Percentiles rank a stretch among this genome's conserved stretches.
Conservation (phyloP, 2,888 invertebrate species). For the Apotomis turbidana region DNA sequence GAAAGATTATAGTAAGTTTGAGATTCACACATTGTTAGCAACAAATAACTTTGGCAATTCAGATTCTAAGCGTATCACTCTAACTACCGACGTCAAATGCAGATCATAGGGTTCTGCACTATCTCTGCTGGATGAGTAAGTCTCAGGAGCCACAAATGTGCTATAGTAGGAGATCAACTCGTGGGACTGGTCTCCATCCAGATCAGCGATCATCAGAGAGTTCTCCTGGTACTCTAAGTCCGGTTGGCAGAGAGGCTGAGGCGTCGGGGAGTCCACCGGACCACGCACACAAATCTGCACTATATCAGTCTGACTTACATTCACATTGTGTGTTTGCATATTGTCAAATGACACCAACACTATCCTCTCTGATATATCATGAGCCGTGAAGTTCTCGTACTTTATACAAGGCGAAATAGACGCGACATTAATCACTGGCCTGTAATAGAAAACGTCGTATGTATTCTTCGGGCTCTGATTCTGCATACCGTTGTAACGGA, state of each 20-base stretch:
- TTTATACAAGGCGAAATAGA: conserved; percentile 76
- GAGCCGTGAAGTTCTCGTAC: conserved; percentile 77
- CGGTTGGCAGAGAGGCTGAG: conserved; percentile 87
- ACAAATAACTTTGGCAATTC: conserved; percentile 89
- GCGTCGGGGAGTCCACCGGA: conserved; percentile 60
- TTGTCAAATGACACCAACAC: conserved; percentile 91
- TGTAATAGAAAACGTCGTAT: conserved; percentile 71
- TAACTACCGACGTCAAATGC: conserved; percentile 87
- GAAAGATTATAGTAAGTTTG: not conserved
- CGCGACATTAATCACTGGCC: conserved; percentile 67
- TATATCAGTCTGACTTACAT: conserved; percentile 91
- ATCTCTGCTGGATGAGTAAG: conserved; percentile 61
- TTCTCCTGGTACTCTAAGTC: conserved; percentile 88
- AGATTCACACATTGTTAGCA: conserved; percentile 55
- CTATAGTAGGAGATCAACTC: conserved; percentile 91
- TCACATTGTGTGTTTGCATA: conserved; percentile 88
- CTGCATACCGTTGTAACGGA: conserved; percentile 69
- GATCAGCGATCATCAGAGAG: conserved; percentile 88
- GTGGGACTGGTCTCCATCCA: conserved; percentile 89
- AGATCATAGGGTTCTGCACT: conserved; percentile 72
- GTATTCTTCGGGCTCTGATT: conserved; percentile 77
- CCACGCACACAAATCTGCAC: conserved; percentile 87
- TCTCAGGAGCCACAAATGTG: conserved; percentile 82
- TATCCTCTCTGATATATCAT: conserved; percentile 88
- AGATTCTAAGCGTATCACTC: conserved; percentile 88